Evolutionary conservation across 1,140 invertebrate genomes (phyloP), one percentile per base, ranked within the genome.

Genomic region (Scaptomyza montana): DNA sequence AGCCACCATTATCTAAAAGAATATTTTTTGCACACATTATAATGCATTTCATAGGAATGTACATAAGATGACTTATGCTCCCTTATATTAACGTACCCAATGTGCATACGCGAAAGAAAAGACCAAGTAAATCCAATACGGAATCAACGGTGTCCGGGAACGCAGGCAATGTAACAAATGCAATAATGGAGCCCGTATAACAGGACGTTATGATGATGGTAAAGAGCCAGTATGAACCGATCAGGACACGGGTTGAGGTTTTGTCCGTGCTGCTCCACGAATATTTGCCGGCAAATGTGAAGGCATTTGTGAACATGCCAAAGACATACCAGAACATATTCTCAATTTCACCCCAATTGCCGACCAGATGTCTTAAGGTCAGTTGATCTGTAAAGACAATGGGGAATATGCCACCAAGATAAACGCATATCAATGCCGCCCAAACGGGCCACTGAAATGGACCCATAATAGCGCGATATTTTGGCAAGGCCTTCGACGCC

Each of bases 291-390:
- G 92, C 93, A 77, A 96, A 95, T 3, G 95, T 95, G 69, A 96
- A 96, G 69, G 94, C 94, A 78, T 96, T 96, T 2, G 96, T 96
- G 89, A 96, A 96, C 45, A 95, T 96, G 8, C 95, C 95, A 74
- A 96, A 96, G 13, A 96, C 95, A 86, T 95, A 96, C 95, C 95
- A 96, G 86, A 95, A 95, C 95, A 95, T 95, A 70, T 95, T 95
- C 89, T 95, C 95, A 13, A 96, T 92, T 92, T 95, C 94, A 41
- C 94, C 93, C 57, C 94, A 94, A 71, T 95, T 94, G 43, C 94
- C 93, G 13, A 96, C 73, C 10, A 96, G 89, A 76, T 94, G 94
- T 8, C 90, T 92, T 4, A 96, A 80, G 0, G 94, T 94, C 53
- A 95, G 94, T 72, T 94, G 94, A 66, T 95, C 94, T 1, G 95